These are phyloP conservation scores for Ginglymostoma cirratum DNA, from an alignment of 2,113 vertebrate species.

Conservation along the genomic window DNA sequence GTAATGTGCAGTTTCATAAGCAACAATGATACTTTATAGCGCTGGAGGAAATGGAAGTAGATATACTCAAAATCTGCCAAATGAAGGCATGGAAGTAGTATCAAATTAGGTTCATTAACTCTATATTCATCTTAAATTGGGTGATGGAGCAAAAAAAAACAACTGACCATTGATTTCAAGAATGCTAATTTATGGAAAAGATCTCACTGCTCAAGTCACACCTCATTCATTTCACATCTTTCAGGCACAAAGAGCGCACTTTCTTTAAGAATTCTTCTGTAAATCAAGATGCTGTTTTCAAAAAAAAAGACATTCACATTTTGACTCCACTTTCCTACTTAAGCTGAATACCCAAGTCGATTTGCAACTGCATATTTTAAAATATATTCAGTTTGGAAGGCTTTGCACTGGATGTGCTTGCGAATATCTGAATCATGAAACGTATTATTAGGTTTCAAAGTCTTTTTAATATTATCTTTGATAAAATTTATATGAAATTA, in stretches of 20 bases:
- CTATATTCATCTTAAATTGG: neutral
- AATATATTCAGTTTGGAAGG: neutral
- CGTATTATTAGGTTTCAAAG: neutral
- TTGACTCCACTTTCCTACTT: neutral
- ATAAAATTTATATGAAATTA: neutral
- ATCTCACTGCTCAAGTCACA: neutral
- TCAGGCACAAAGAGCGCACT: neutral
- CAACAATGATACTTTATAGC: neutral
- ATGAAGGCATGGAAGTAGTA: neutral
- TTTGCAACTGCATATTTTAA: neutral
- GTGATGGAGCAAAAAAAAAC: neutral
- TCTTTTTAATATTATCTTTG: neutral
- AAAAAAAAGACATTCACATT: neutral
- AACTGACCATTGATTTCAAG: neutral
- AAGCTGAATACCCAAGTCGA: neutral
- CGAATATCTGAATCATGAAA: neutral
- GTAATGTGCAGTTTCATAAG: neutral
- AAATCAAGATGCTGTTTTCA: neutral
- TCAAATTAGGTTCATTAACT: neutral
- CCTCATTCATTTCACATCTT: constrained; percentile 5
- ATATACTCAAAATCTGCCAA: neutral
- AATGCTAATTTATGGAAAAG: constrained; percentile 12
- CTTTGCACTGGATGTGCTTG: neutral
- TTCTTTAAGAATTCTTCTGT: neutral
- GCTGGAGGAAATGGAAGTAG: constrained; percentile 20